A percentile compares a stretch with the other conserved stretches of the same genome.
These are phyloP conservation scores for Lumbricus terrestris DNA, from an alignment of 2,888 invertebrate species.

Conservation along the genomic window DNA sequence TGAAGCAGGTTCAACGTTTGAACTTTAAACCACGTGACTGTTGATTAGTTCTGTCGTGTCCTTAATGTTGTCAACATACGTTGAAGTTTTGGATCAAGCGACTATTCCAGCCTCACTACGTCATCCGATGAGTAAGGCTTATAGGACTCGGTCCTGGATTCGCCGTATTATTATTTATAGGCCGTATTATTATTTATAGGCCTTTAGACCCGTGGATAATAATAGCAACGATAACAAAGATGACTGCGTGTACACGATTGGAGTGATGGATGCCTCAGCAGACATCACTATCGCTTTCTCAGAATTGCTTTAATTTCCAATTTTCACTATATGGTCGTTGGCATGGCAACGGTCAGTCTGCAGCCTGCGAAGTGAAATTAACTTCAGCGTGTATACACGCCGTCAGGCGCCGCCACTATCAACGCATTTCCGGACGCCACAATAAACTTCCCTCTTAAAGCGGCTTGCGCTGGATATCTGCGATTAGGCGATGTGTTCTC, in stretches of 20 bases:
- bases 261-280: not conserved
- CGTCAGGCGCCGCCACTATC: conserved; percentile 3
- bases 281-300: not conserved
- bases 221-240: not conserved
- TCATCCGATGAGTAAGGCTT: too few species aligned
- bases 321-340: not conserved
- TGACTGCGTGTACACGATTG: not conserved
- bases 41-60: too few species aligned
- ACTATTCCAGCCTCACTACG: too few species aligned
- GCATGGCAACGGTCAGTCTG: not conserved
- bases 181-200: too few species aligned
- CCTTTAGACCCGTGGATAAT: not conserved
- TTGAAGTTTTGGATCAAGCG: too few species aligned
- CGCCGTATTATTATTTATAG: too few species aligned
- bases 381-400: not conserved
- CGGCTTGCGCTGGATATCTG: not conserved
- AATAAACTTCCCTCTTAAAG: not conserved
- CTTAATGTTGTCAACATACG: too few species aligned
- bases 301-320: not conserved
- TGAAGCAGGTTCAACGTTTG: too few species aligned
- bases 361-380: not conserved
- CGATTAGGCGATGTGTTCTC: not conserved
- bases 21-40: too few species aligned
- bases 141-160: not conserved
- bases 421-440: not conserved